Conservation (phyloP, 2,113 vertebrate species). For the Onychorhynchus coronatus region DNA sequence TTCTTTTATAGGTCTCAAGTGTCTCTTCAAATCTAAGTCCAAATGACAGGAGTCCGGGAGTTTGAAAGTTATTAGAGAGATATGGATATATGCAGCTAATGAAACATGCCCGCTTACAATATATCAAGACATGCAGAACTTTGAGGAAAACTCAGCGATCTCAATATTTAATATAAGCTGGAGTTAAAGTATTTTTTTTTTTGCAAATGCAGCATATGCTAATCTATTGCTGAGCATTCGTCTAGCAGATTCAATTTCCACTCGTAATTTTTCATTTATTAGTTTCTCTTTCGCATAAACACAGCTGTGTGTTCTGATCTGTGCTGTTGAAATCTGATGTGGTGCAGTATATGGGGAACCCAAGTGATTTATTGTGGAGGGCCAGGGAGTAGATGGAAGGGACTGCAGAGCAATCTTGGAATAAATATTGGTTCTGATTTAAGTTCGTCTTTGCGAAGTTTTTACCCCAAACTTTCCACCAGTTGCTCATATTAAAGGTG, state of each 20-base stretch:
- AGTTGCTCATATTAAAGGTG: not conserved
- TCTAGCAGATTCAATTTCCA: constrained; percentile 72
- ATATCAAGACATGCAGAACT: constrained; percentile 63
- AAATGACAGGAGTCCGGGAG: constrained; percentile 63
- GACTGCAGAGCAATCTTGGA: not conserved
- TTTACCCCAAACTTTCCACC: not conserved
- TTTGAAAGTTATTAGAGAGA: constrained; percentile 74
- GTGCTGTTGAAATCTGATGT: not conserved
- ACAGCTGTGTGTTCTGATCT: constrained; percentile 26
- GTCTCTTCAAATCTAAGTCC: constrained; percentile 68
- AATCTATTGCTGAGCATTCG: constrained; percentile 69
- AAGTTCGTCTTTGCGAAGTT: not conserved
- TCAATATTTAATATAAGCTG: constrained; percentile 75
- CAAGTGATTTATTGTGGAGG: constrained; percentile 2
- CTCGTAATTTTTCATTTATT: constrained; percentile 71
- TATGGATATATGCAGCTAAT: constrained; percentile 70
- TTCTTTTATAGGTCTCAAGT: constrained; percentile 58
- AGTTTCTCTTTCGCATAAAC: constrained; percentile 51
- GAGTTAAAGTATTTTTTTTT: constrained; percentile 58
- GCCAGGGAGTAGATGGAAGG: not conserved
- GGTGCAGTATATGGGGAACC: not conserved
- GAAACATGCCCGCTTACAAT: constrained; percentile 70
- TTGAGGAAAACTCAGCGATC: constrained; percentile 57
- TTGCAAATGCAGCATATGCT: constrained; percentile 68
- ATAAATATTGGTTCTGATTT: not conserved